These are phyloP conservation scores for Noctua comes DNA, from an alignment of 2,888 invertebrate genomes.

Conservation along the genomic window DNA sequence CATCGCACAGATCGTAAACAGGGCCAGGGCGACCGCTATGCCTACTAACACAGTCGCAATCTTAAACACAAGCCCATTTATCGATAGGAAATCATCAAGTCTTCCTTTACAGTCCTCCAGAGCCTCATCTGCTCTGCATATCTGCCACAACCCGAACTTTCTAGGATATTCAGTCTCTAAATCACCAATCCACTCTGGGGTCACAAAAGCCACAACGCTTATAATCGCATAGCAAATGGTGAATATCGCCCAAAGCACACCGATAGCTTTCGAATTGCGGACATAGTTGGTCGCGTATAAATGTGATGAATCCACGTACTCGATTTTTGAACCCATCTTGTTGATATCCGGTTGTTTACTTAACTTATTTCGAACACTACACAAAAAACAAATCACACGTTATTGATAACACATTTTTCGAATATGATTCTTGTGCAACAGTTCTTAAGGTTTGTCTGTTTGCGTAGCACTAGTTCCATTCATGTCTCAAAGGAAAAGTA, in stretches of 20 bases:
- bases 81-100: conserved; percentile 95
- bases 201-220: conserved; percentile 98
- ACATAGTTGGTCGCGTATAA: conserved; percentile 97
- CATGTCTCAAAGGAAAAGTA: conserved; percentile 79
- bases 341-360: conserved; percentile 80
- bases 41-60: conserved; percentile 97
- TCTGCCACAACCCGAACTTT: conserved; percentile 97
- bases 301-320: conserved; percentile 97
- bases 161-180: conserved; percentile 96
- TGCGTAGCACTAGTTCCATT: conserved; percentile 74
- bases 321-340: conserved; percentile 97
- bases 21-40: conserved; percentile 95
- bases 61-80: conserved; percentile 95
- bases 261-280: conserved; percentile 98
- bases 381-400: conserved; percentile 66
- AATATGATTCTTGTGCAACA: conserved; percentile 52
- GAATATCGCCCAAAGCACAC: conserved; percentile 99
- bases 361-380: conserved; percentile 70
- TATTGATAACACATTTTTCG: conserved; percentile 76
- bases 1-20: conserved; percentile 96
- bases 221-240: conserved; percentile 99
- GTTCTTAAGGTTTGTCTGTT: conserved; percentile 65
- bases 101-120: conserved; percentile 96
- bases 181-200: conserved; percentile 97
- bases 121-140: conserved; percentile 94